Percentiles rank a stretch among this genome's conserved stretches.
Conservation (phyloP, 2,888 invertebrate species). For the Tanypteryx hageni region DNA sequence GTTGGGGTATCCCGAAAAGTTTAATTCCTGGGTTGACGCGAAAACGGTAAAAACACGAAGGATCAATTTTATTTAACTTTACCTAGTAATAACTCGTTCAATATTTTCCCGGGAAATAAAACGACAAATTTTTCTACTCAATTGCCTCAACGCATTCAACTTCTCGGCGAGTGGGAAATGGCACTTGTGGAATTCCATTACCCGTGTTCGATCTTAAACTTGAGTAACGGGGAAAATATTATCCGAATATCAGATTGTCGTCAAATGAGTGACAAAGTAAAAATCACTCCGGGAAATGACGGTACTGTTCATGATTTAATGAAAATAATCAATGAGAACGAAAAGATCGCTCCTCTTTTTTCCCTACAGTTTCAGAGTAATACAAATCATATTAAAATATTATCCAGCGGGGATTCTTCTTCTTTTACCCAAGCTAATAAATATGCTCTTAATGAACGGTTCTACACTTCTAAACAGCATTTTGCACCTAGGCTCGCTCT, state of each 20-base stretch:
- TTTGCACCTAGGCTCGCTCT: conserved; percentile 13
- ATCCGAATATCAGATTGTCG: background rate
- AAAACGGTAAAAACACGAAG: conserved; percentile 65
- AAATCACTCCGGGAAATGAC: conserved; percentile 18
- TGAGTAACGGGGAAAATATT: background rate
- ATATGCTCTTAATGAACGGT: background rate
- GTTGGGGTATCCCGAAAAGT: conserved; percentile 69
- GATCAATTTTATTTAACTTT: conserved; percentile 69
- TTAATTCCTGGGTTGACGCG: conserved; percentile 69
- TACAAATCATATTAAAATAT: background rate
- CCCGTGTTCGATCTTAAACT: conserved; percentile 65
- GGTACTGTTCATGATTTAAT: background rate
- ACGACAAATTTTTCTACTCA: conserved; percentile 69
- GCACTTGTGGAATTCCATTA: conserved; percentile 68
- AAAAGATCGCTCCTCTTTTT: background rate
- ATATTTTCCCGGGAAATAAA: conserved; percentile 70
- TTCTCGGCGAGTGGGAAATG: conserved; percentile 69
- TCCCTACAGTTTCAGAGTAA: background rate
- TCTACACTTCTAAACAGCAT: no score
- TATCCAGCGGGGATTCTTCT: background rate
- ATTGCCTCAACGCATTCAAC: conserved; percentile 68
- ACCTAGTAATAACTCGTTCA: conserved; percentile 69
- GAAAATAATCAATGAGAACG: background rate
- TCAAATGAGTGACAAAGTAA: background rate
- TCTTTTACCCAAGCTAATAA: background rate